A percentile compares a stretch with the other conserved stretches of the same genome.
phyloP scores from a whole-genome alignment of 2,797 vertebrate genomes.

The Saxicola maurus region DNA sequence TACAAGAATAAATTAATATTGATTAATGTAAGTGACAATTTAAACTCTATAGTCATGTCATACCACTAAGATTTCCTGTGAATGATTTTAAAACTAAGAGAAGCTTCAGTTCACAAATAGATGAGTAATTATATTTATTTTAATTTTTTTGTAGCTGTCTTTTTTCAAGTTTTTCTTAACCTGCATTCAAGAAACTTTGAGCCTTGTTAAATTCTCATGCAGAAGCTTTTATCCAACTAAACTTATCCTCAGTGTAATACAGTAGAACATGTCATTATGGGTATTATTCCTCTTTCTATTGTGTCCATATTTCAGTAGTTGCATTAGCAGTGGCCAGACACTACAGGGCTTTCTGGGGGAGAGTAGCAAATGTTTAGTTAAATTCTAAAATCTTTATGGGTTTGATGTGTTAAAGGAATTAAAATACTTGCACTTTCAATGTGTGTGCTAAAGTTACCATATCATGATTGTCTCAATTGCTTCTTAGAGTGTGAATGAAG shows the following conservation, averaged over 20 bases:
- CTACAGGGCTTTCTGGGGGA: not conserved
- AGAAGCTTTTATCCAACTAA: not conserved
- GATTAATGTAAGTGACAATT: not conserved
- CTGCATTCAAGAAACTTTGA: not conserved
- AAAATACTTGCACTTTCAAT: not conserved
- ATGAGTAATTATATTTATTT: not conserved
- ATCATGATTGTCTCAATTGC: not conserved
- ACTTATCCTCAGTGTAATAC: not conserved
- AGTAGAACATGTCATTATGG: not conserved
- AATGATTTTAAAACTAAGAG: not conserved
- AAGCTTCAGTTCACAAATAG: not conserved
- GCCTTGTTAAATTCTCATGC: not conserved
- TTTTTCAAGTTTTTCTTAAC: not conserved
- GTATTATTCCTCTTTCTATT: not conserved
- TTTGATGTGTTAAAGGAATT: not conserved
- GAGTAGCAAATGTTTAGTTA: not conserved
- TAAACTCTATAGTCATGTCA: not conserved
- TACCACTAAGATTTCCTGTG: not conserved
- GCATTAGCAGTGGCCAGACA: not conserved
- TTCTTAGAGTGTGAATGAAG: not conserved
- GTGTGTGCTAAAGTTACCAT: accelerated
- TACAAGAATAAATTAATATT: conserved; percentile 13
- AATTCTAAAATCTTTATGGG: not conserved
- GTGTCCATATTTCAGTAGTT: not conserved
- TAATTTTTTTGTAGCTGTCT: not conserved